A percentile compares a stretch with the other conserved stretches of the same genome.
These are phyloP conservation scores for Trochalopteron elliotii DNA, from an alignment of 2,113 vertebrate genomes.

Conservation along the genomic window DNA sequence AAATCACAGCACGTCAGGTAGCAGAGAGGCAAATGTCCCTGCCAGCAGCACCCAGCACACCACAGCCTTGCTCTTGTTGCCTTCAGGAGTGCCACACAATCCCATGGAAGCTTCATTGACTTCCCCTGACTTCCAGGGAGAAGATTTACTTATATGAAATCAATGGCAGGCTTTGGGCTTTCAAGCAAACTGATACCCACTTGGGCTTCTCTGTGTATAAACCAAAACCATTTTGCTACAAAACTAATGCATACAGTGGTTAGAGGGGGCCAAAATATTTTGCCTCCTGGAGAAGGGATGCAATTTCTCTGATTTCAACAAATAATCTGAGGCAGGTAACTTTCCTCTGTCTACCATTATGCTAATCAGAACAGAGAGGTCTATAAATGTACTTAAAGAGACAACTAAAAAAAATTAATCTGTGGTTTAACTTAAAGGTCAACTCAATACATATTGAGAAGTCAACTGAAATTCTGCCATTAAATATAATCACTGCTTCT, in stretches of 20 bases:
- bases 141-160: slow-evolving; percentile 28
- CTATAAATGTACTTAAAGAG: slow-evolving; percentile 56
- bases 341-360: not conserved
- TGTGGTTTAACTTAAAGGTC: slow-evolving; percentile 65
- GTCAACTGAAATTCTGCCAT: slow-evolving; percentile 60
- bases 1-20: not conserved
- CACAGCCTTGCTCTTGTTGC: not conserved
- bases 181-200: slow-evolving; percentile 39
- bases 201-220: slow-evolving; percentile 23
- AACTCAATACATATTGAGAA: slow-evolving; percentile 62
- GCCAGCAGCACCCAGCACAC: not conserved
- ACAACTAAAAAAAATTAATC: slow-evolving; percentile 63
- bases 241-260: not conserved
- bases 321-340: not conserved
- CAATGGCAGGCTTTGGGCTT: slow-evolving; percentile 12
- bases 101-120: not conserved
- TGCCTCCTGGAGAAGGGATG: not conserved
- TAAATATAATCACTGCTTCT: slow-evolving; percentile 53
- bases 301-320: slow-evolving; percentile 13
- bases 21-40: not conserved
- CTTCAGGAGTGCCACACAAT: not conserved
- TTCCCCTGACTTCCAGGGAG: not conserved
- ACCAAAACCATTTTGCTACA: slow-evolving; percentile 9
- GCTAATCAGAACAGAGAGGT: slow-evolving; percentile 49
- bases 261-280: slow-evolving; percentile 29